A percentile compares a stretch with the other conserved stretches of the same genome.
Evolutionary conservation across 2,888 invertebrate species (phyloP).

Genomic region (Panzeria rudis): DNA sequence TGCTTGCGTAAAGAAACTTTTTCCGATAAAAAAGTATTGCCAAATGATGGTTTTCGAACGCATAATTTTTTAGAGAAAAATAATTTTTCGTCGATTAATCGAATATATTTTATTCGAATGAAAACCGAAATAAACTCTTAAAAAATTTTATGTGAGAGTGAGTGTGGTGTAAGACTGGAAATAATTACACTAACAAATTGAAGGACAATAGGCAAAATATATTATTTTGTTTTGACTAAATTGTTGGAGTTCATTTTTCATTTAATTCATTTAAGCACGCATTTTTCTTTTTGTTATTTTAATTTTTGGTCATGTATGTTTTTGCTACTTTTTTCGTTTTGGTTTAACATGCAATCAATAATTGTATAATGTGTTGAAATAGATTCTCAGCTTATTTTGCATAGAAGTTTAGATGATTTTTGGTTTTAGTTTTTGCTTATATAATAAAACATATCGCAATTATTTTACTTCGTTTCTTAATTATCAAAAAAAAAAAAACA

Average conservation of each 20-base stretch:
- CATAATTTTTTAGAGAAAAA: too few species aligned
- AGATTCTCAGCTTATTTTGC: neutral
- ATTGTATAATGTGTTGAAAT: conserved; percentile 25
- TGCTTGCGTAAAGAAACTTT: too few species aligned
- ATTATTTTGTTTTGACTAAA: conserved; percentile 34
- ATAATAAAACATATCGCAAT: too few species aligned
- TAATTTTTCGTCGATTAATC: neutral
- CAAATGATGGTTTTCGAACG: too few species aligned
- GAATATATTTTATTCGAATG: neutral
- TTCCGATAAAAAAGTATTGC: too few species aligned
- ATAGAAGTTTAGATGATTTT: neutral
- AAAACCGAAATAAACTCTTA: neutral
- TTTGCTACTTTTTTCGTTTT: neutral
- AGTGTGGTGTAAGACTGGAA: neutral
- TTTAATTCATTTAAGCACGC: conserved; percentile 32
- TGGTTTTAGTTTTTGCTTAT: too few species aligned
- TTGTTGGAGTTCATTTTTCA: conserved; percentile 36
- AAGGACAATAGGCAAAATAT: conserved; percentile 2
- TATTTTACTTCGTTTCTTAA: too few species aligned
- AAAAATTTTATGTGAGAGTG: too few species aligned
- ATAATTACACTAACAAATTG: neutral
- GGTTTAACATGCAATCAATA: conserved; percentile 58
- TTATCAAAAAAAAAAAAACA: too few species aligned
- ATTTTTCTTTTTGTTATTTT: neutral
- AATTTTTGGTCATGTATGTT: conserved; percentile 27